Evolutionary conservation across 2,888 invertebrate species (phyloP).

Genomic region (Hipparchia semele): DNA sequence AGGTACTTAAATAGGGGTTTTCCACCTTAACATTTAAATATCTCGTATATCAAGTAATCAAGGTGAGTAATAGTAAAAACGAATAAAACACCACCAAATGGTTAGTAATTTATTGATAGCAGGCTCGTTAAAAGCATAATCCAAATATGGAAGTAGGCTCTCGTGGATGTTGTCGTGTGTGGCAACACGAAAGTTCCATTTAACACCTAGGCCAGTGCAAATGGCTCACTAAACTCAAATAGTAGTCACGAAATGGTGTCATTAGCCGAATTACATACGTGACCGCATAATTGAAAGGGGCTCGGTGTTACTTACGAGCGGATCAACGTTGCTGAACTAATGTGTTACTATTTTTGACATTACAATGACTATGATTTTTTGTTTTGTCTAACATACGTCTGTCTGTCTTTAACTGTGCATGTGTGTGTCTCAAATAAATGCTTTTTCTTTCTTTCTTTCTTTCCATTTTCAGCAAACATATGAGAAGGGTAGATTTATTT

Average conservation of each 20-base stretch:
- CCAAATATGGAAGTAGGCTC: slow-evolving; percentile 44
- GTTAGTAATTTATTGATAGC: slow-evolving; percentile 16
- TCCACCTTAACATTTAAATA: neutral
- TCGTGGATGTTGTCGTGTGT: slow-evolving; percentile 56
- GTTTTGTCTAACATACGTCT: too few relatives aligned
- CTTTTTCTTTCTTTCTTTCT: too few relatives aligned
- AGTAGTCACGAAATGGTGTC: slow-evolving; percentile 61
- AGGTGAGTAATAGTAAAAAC: neutral
- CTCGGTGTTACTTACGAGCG: slow-evolving; percentile 33
- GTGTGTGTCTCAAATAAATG: too few relatives aligned
- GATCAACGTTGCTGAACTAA: slow-evolving; percentile 26
- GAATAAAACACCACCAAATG: slow-evolving; percentile 3
- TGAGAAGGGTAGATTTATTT: too few relatives aligned
- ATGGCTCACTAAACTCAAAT: slow-evolving; percentile 60
- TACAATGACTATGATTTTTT: too few relatives aligned
- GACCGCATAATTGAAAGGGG: slow-evolving; percentile 60
- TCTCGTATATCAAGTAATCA: neutral
- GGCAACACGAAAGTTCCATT: slow-evolving; percentile 70
- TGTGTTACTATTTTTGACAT: slow-evolving; percentile 10
- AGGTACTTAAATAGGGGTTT: too few relatives aligned
- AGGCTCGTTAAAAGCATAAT: slow-evolving; percentile 38
- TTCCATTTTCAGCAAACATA: too few relatives aligned
- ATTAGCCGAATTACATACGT: slow-evolving; percentile 63
- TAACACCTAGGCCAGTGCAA: slow-evolving; percentile 60
- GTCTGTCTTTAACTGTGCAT: too few relatives aligned